A percentile compares a stretch with the other conserved stretches of the same genome.
Conservation (phyloP, 2,888 invertebrate species). For the Drosophila quinaria region DNA sequence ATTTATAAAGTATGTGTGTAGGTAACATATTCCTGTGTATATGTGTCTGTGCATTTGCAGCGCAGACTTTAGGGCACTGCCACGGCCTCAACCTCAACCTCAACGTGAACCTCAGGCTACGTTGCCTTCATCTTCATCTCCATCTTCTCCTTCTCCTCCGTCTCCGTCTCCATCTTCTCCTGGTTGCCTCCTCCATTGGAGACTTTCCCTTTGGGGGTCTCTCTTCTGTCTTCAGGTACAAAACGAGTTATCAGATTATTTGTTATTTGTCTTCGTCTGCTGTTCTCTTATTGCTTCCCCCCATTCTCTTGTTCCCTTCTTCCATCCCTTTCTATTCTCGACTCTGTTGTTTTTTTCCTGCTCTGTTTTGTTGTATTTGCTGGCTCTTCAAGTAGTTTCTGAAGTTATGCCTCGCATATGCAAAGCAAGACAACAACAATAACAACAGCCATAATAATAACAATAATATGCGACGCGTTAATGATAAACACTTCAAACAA, state of each 20-base stretch:
- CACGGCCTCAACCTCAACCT: conserved; percentile 54
- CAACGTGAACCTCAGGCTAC: conserved; percentile 14
- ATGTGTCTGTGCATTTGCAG: conserved; percentile 44
- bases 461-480: conserved; percentile 69
- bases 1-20: conserved; percentile 1
- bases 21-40: background rate
- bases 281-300: conserved; percentile 23
- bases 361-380: conserved; percentile 28
- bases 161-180: conserved; percentile 13
- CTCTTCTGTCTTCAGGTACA: conserved; percentile 66
- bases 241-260: conserved; percentile 83
- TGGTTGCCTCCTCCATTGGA: conserved; percentile 25
- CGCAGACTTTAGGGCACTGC: conserved; percentile 80
- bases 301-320: conserved; percentile 12
- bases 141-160: background rate
- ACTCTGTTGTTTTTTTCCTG: conserved; percentile 14
- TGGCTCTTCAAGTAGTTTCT: conserved; percentile 67
- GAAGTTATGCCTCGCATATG: conserved; percentile 72
- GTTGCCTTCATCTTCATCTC: background rate
- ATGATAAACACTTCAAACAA: conserved; percentile 67
- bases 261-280: conserved; percentile 74
- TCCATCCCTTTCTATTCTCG: background rate
- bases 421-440: conserved; percentile 72
- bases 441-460: conserved; percentile 60
- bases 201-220: conserved; percentile 36